These are phyloP conservation scores for Muscicapa adusta DNA, from an alignment of 2,113 vertebrate species.

Conservation along the genomic window DNA sequence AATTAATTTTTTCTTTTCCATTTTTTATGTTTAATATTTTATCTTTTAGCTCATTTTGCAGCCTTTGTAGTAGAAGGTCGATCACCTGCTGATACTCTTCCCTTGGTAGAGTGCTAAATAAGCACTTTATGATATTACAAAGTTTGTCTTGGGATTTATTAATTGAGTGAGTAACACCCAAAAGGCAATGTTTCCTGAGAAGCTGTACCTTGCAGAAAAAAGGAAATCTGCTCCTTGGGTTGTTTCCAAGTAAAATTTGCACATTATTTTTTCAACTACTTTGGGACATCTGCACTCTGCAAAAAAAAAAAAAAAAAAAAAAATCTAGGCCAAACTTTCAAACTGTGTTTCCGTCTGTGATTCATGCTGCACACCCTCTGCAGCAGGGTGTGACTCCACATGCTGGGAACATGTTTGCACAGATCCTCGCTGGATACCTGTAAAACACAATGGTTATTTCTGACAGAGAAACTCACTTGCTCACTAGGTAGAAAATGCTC, in stretches of 20 bases:
- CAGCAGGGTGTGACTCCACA: conserved; percentile 37
- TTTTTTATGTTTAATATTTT: background rate
- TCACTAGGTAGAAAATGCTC: conserved; percentile 20
- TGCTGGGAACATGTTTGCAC: conserved; percentile 36
- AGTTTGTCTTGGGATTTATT: background rate
- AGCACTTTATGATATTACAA: background rate
- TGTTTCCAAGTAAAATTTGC: background rate
- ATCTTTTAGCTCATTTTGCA: background rate
- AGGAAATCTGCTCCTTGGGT: background rate
- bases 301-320: background rate
- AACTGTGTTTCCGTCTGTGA: background rate
- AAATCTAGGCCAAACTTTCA: background rate
- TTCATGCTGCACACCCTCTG: conserved; percentile 1
- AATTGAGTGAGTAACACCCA: background rate
- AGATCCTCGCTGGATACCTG: conserved; percentile 31
- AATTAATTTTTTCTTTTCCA: background rate
- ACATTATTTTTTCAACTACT: background rate
- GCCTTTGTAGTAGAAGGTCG: background rate
- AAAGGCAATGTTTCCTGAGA: background rate
- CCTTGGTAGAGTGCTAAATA: background rate
- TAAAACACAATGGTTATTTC: conserved; percentile 24
- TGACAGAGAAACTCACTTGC: conserved; percentile 10
- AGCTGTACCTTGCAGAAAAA: background rate
- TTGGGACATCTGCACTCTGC: background rate
- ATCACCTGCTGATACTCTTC: background rate